Evolutionary conservation across 1,140 invertebrate species (phyloP).

Genomic region (Penaeus vannamei): DNA sequence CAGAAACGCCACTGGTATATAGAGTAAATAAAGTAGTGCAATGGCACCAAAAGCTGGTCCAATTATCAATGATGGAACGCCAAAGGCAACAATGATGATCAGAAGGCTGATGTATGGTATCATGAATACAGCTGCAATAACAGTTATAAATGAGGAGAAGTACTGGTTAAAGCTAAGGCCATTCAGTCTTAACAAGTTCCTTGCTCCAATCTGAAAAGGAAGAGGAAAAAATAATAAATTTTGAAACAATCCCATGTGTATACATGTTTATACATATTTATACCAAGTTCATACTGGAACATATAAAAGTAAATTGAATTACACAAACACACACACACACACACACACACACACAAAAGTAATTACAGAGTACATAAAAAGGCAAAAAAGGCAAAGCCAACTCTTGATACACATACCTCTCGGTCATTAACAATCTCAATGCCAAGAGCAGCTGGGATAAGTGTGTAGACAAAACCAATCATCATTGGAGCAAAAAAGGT

Average conservation of each 20-base stretch:
- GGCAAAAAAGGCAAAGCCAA: not conserved
- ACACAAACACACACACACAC: too few relatives aligned
- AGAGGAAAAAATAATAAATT: not conserved
- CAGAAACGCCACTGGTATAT: conserved; percentile 82
- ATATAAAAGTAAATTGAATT: not conserved
- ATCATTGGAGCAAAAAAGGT: conserved; percentile 81
- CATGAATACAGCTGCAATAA: conserved; percentile 80
- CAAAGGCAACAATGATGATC: conserved; percentile 75
- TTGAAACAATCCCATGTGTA: too few relatives aligned
- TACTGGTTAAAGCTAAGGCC: conserved; percentile 85
- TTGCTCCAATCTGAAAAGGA: conserved; percentile 81
- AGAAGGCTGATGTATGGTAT: conserved; percentile 80
- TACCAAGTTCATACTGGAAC: too few relatives aligned
- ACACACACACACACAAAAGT: not conserved
- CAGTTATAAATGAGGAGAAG: conserved; percentile 83
- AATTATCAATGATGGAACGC: conserved; percentile 72
- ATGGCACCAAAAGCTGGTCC: conserved; percentile 81
- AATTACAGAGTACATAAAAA: not conserved
- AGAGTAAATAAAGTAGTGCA: conserved; percentile 79
- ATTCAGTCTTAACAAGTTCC: conserved; percentile 87
- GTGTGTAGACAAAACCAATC: conserved; percentile 84
- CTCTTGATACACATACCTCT: conserved; percentile 76
- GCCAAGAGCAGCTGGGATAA: conserved; percentile 82
- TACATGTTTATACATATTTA: too few relatives aligned
- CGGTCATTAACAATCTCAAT: conserved; percentile 88